These are phyloP conservation scores for Lomographa bimaculata DNA, from an alignment of 2,888 invertebrate species.

Conservation along the genomic window DNA sequence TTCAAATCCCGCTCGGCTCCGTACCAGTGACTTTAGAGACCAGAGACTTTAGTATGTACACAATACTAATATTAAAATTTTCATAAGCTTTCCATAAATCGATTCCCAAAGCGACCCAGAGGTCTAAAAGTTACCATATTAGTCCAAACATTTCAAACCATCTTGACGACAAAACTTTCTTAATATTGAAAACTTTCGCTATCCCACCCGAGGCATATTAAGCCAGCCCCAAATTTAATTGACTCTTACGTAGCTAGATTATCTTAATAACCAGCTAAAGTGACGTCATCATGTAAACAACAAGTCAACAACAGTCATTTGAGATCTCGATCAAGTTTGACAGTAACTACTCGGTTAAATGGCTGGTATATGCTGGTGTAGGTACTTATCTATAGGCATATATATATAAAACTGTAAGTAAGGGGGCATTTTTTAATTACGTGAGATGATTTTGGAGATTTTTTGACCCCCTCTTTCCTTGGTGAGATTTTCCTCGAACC, in stretches of 20 bases:
- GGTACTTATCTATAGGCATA: too few species aligned
- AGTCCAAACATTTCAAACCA: conserved; percentile 4
- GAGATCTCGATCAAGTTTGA: conserved; percentile 14
- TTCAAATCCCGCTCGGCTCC: too few species aligned
- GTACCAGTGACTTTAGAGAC: too few species aligned
- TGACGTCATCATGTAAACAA: conserved; percentile 16
- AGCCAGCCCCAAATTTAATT: conserved; percentile 19
- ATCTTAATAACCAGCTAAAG: conserved; percentile 23
- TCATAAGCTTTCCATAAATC: too few species aligned
- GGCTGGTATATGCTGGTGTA: not conserved
- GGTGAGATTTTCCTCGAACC: too few species aligned
- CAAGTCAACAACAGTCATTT: conserved; percentile 20
- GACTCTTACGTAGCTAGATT: conserved; percentile 16
- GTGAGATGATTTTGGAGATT: too few species aligned
- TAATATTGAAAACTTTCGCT: conserved; percentile 22
- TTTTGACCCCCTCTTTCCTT: too few species aligned
- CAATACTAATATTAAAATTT: too few species aligned
- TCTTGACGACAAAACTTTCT: conserved; percentile 18
- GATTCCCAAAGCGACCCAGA: not conserved
- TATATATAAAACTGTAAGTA: too few species aligned
- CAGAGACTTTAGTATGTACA: too few species aligned
- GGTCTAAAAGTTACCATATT: not conserved
- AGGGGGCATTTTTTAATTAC: too few species aligned
- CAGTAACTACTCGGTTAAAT: conserved; percentile 10
- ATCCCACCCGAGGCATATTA: conserved; percentile 15